phyloP scores from a whole-genome alignment of 2,113 vertebrate species.

The Marcusenius ussheri region DNA sequence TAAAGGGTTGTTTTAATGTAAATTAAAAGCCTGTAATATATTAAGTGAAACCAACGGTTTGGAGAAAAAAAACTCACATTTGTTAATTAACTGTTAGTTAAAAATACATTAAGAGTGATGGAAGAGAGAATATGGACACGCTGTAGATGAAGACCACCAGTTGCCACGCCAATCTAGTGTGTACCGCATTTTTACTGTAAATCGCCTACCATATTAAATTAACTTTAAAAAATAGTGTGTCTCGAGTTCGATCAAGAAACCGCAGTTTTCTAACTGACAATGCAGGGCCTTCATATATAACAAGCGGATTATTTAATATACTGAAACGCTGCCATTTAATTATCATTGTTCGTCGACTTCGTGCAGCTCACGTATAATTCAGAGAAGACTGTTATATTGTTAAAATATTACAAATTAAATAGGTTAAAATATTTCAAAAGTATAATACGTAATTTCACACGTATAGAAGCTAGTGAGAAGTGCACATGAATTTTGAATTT shows the following conservation, averaged over 20 bases:
- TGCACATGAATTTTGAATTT: no score
- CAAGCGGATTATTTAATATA: not conserved
- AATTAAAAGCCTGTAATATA: not conserved
- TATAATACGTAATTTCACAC: not conserved
- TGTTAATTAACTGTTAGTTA: not conserved
- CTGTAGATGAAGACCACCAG: not conserved
- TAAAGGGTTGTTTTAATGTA: not conserved
- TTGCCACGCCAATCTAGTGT: not conserved
- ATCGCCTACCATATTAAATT: not conserved
- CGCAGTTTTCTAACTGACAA: not conserved
- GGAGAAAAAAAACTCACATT: not conserved
- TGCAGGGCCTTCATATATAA: not conserved
- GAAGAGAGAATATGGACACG: not conserved
- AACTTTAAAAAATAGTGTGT: not conserved
- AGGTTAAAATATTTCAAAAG: not conserved
- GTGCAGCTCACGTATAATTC: not conserved
- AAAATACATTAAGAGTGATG: not conserved
- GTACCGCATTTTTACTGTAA: not conserved
- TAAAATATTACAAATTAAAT: not conserved
- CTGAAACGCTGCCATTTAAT: not conserved
- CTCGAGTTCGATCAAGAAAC: not conserved
- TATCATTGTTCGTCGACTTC: not conserved
- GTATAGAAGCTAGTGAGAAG: not conserved
- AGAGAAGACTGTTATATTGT: not conserved
- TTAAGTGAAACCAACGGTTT: not conserved